Evolutionary conservation across 1,140 invertebrate genomes (phyloP).

Genomic region (Cotesia glomerata): DNA sequence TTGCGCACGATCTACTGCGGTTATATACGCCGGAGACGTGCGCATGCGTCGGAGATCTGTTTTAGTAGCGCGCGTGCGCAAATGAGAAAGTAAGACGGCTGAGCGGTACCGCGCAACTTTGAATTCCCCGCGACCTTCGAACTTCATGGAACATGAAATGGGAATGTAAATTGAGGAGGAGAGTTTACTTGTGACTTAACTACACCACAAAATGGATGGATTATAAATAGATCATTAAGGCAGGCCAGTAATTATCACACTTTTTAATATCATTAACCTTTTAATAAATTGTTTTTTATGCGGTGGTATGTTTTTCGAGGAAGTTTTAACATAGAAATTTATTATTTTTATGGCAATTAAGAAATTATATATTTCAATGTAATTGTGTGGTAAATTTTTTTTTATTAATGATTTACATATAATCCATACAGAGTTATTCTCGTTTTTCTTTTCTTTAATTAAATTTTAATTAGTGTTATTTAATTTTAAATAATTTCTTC

Average conservation of each 20-base stretch:
- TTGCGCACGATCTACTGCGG: not conserved
- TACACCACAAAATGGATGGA: not conserved
- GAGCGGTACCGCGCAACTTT: constrained; percentile 9
- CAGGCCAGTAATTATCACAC: constrained; percentile 8
- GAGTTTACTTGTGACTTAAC: not conserved
- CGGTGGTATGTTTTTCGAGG: no score
- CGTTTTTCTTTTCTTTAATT: no score
- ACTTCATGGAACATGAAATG: constrained; percentile 40
- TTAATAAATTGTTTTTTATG: not conserved
- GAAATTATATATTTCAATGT: no score
- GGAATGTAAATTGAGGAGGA: not conserved
- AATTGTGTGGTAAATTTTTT: no score
- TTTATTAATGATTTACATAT: no score
- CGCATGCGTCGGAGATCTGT: not conserved
- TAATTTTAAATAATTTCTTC: no score
- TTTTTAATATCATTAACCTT: not conserved
- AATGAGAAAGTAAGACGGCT: constrained; percentile 16
- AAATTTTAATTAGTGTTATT: no score
- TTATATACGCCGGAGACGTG: not conserved
- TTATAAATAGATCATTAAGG: no score
- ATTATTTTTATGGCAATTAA: no score
- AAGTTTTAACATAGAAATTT: no score
- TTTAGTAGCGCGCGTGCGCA: not conserved
- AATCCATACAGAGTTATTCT: no score
- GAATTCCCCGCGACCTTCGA: constrained; percentile 52